Conservation (phyloP, 2,113 vertebrate genomes). For the Malaclemys terrapin region DNA sequence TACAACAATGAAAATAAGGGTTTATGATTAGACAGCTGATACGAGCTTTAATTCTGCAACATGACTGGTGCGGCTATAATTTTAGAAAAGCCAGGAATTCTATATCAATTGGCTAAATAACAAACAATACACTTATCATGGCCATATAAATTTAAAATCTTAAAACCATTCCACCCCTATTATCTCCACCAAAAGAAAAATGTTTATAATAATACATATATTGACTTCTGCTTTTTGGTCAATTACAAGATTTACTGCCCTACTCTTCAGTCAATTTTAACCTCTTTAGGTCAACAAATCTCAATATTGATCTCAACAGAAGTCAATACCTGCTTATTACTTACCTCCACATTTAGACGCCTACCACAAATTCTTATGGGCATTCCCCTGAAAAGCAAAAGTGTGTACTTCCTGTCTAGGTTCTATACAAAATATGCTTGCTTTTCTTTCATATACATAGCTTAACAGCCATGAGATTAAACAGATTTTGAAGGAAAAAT, state of each 20-base stretch:
- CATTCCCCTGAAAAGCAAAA: constrained; percentile 54
- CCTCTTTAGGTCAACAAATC: constrained; percentile 84
- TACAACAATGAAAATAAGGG: constrained; percentile 45
- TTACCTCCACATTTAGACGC: constrained; percentile 75
- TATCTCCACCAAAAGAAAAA: constrained; percentile 79
- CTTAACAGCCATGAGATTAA: neutral
- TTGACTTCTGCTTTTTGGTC: constrained; percentile 80
- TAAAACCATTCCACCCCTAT: constrained; percentile 74
- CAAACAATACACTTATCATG: constrained; percentile 14
- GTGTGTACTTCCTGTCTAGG: constrained; percentile 46
- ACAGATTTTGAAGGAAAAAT: neutral
- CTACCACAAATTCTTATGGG: constrained; percentile 75
- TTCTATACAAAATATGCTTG: constrained; percentile 36
- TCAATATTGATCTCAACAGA: constrained; percentile 78
- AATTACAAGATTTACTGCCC: constrained; percentile 84
- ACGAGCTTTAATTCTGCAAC: constrained; percentile 13
- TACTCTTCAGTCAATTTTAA: constrained; percentile 82
- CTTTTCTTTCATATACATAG: neutral
- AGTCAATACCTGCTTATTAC: constrained; percentile 82
- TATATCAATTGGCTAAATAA: constrained; percentile 9
- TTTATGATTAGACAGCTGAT: constrained; percentile 44
- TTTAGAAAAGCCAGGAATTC: neutral
- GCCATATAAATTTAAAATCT: constrained; percentile 49
- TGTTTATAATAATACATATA: constrained; percentile 84
- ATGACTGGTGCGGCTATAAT: constrained; percentile 26